These are phyloP conservation scores for Cairina moschata DNA, from an alignment of 2,113 vertebrate genomes.

Conservation along the genomic window DNA sequence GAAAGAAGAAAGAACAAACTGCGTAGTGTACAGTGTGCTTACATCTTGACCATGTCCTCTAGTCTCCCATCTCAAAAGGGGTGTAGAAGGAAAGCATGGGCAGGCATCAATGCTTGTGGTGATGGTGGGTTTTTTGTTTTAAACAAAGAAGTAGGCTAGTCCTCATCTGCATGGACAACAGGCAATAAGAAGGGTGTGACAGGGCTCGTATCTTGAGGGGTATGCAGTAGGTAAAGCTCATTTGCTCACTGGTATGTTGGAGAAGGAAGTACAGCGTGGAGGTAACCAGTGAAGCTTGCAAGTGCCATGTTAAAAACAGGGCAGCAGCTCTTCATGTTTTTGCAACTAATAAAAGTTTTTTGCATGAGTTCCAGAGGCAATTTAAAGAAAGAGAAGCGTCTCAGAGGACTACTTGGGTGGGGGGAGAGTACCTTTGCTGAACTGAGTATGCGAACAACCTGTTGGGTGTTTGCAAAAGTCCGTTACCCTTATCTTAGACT, in stretches of 20 bases:
- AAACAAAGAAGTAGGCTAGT: not conserved
- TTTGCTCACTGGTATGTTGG: not conserved
- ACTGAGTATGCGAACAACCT: not conserved
- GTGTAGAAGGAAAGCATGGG: not conserved
- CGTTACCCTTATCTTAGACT: not conserved
- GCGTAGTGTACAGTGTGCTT: rapidly evolving
- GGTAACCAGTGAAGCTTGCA: not conserved
- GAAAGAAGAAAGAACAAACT: not conserved
- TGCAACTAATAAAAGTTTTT: not conserved
- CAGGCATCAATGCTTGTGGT: not conserved
- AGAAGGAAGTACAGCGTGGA: not conserved
- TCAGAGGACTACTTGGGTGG: not conserved
- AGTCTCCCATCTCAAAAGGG: not conserved
- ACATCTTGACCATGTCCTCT: not conserved
- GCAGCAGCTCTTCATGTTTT: not conserved
- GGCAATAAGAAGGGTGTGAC: not conserved
- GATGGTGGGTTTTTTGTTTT: no score
- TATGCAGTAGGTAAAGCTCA: not conserved
- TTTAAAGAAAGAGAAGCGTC: not conserved
- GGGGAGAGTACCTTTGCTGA: not conserved
- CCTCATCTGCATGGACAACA: not conserved
- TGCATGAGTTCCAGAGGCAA: not conserved
- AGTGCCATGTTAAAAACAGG: not conserved
- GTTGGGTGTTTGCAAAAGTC: not conserved
- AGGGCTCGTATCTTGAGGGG: not conserved